A percentile compares a stretch with the other conserved stretches of the same genome.
Evolutionary conservation across 2,888 invertebrate genomes (phyloP).

Genomic region (Dione vanillae): DNA sequence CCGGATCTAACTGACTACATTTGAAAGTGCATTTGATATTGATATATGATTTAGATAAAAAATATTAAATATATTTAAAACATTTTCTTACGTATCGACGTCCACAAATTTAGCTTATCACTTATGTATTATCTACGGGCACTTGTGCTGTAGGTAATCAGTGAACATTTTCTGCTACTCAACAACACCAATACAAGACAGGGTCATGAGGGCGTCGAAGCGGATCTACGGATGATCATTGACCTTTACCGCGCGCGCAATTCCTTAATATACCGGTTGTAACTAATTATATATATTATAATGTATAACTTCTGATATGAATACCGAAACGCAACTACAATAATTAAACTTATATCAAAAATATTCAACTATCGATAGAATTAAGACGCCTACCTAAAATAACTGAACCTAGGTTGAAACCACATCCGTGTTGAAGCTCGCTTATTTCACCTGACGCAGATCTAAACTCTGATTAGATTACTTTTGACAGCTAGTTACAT

Average conservation of each 20-base stretch:
- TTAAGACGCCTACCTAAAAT: conserved; percentile 47
- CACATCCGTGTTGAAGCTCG: conserved; percentile 43
- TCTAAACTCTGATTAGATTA: conserved; percentile 49
- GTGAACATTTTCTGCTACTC: conserved; percentile 57
- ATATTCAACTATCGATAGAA: conserved; percentile 26
- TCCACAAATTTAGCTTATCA: background rate
- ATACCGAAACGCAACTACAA: conserved; percentile 48
- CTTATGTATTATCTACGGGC: background rate
- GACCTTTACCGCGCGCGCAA: conserved; percentile 81
- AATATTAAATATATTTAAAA: background rate
- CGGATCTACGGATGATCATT: conserved; percentile 84
- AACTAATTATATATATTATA: conserved; percentile 66
- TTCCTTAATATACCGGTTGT: conserved; percentile 73
- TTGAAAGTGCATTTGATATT: conserved; percentile 23
- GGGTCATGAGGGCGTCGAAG: conserved; percentile 82
- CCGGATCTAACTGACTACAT: conserved; percentile 25
- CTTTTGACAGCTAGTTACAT: conserved; percentile 41
- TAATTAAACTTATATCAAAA: conserved; percentile 35
- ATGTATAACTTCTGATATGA: conserved; percentile 24
- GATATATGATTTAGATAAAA: conserved; percentile 14
- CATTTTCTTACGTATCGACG: background rate
- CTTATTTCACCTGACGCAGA: conserved; percentile 35
- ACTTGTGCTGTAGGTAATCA: conserved; percentile 58
- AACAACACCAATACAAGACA: conserved; percentile 70
- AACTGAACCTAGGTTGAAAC: conserved; percentile 53